Evolutionary conservation across 2,888 invertebrate species (phyloP).

Genomic region (Cephus spinipes): DNA sequence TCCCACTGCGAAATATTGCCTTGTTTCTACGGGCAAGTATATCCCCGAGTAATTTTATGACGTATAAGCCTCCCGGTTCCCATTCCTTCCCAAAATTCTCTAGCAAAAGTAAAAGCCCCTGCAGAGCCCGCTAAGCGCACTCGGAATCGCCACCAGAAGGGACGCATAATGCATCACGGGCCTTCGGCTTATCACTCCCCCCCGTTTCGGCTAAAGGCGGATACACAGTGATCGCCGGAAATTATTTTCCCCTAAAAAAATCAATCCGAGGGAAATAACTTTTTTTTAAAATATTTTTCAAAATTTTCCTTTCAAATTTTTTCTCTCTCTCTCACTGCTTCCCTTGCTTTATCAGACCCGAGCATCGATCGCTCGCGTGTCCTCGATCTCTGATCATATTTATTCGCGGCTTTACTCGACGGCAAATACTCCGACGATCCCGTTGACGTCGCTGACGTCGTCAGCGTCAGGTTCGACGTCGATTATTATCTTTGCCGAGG

Average conservation of each 20-base stretch:
- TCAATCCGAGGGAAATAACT: neutral
- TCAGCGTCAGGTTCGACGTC: neutral
- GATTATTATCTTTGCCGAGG: neutral
- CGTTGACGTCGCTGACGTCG: neutral
- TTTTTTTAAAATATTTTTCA: slow-evolving; percentile 19
- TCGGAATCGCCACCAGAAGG: neutral
- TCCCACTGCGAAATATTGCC: slow-evolving; percentile 52
- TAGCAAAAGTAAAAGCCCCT: neutral
- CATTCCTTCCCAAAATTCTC: slow-evolving; percentile 20
- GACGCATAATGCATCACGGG: neutral
- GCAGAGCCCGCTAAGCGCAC: slow-evolving; percentile 11
- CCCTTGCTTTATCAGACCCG: neutral
- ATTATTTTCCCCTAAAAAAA: neutral
- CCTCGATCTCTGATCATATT: neutral
- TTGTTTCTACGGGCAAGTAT: slow-evolving; percentile 47
- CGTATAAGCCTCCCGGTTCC: slow-evolving; percentile 36
- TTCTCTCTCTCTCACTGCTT: neutral
- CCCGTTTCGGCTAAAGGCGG: neutral
- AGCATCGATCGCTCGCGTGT: neutral
- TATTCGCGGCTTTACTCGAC: neutral
- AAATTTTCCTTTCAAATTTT: neutral
- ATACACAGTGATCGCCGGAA: neutral
- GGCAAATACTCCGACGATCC: neutral
- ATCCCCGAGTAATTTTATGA: slow-evolving; percentile 55
- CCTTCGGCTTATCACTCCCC: neutral